phyloP scores from a whole-genome alignment of 2,113 vertebrate genomes.

The Actinemys pallida region DNA sequence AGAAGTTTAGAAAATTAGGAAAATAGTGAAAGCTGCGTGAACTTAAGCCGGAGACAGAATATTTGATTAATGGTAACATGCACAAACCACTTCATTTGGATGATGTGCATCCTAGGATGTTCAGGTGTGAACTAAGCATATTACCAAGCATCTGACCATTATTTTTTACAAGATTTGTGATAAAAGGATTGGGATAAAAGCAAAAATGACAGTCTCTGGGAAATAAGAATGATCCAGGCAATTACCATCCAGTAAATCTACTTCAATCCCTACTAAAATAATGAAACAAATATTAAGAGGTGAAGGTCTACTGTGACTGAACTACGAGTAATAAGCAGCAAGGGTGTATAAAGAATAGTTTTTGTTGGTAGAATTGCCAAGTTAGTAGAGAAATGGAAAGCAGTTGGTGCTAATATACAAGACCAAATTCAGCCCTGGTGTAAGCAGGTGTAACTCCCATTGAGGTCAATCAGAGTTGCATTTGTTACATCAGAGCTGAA shows the following conservation, averaged over 20 bases:
- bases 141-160: fast-evolving
- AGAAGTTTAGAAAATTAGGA: not conserved
- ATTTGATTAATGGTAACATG: not conserved
- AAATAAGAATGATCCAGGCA: not conserved
- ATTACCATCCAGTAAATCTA: not conserved
- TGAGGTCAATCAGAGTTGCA: not conserved
- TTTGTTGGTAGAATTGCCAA: not conserved
- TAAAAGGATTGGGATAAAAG: not conserved
- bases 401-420: not conserved
- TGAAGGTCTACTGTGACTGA: fast-evolving
- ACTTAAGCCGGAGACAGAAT: not conserved
- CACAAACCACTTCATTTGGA: not conserved
- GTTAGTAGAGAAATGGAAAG: not conserved
- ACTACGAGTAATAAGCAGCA: not conserved
- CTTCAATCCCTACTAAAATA: not conserved
- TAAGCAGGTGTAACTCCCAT: not conserved
- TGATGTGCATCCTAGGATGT: fast-evolving
- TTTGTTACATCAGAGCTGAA: not conserved
- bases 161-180: not conserved
- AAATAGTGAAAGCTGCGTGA: not conserved
- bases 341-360: not conserved
- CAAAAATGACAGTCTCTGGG: not conserved
- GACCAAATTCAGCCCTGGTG: not conserved
- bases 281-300: not conserved
- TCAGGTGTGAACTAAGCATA: not conserved